Conservation (phyloP, 2,113 vertebrate genomes). For the Thalassoma bifasciatum region DNA sequence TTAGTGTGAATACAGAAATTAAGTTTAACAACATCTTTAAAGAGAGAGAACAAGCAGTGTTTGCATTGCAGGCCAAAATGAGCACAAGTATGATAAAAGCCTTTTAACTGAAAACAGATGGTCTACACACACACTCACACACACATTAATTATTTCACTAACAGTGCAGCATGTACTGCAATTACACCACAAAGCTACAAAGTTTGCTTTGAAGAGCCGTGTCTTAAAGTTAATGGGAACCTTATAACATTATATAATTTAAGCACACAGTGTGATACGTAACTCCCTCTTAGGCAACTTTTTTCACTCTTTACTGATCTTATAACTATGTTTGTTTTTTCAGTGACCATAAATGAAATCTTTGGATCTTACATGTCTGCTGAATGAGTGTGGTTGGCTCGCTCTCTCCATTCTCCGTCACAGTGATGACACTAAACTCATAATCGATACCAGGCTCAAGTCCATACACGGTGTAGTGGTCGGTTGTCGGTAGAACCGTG, state of each 20-base stretch:
- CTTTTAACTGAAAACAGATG: conserved; percentile 63
- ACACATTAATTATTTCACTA: conserved; percentile 41
- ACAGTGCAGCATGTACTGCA: conserved; percentile 40
- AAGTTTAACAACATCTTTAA: conserved; percentile 59
- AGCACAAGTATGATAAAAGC: conserved; percentile 43
- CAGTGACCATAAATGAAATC: not conserved
- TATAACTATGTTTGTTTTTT: not conserved
- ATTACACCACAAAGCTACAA: conserved; percentile 45
- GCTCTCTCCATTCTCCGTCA: conserved; percentile 95
- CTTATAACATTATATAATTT: conserved; percentile 31
- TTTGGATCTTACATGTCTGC: conserved; percentile 92
- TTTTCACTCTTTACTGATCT: not conserved
- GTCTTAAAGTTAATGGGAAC: conserved; percentile 15
- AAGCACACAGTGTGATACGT: conserved; percentile 9
- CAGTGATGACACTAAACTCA: conserved; percentile 94
- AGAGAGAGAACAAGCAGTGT: conserved; percentile 48
- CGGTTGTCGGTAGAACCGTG: conserved; percentile 89
- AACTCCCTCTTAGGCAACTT: not conserved
- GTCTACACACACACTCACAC: conserved; percentile 13
- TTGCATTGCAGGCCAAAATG: conserved; percentile 39
- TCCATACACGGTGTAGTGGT: conserved; percentile 93
- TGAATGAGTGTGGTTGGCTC: conserved; percentile 93
- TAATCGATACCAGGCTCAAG: conserved; percentile 98
- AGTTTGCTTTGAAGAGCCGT: conserved; percentile 33
- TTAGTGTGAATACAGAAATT: conserved; percentile 33